Percentiles rank a stretch among this genome's conserved stretches.
These are phyloP conservation scores for Cheirogaleus major DNA, from an alignment of 2,797 vertebrate genomes.

Conservation along the genomic window DNA sequence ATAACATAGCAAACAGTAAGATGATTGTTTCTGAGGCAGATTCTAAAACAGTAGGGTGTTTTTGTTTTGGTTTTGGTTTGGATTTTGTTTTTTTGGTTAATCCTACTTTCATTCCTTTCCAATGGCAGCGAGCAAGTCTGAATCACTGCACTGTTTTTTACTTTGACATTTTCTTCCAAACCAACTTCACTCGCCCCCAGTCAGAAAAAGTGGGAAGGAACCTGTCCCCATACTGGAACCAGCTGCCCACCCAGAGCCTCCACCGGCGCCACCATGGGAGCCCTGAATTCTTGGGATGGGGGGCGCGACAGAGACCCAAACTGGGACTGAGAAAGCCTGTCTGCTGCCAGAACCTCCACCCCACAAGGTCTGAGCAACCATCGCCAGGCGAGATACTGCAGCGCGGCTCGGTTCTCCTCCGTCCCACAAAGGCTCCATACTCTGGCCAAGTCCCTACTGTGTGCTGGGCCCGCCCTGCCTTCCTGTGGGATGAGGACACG, in stretches of 20 bases:
- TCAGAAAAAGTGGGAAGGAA: constrained; percentile 14
- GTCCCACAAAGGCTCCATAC: not conserved
- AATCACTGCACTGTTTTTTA: constrained; percentile 11
- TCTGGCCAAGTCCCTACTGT: not conserved
- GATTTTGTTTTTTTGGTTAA: constrained; percentile 58
- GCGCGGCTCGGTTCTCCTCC: not conserved
- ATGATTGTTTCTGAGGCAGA: constrained; percentile 49
- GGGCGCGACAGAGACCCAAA: not conserved
- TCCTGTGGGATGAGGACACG: no score
- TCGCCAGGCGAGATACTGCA: not conserved
- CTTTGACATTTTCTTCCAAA: constrained; percentile 52
- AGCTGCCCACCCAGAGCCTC: constrained; percentile 4
- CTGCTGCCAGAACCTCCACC: not conserved
- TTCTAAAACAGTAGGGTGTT: constrained; percentile 63
- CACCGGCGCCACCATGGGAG: not conserved
- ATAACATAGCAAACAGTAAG: constrained; percentile 46
- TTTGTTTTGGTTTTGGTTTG: constrained; percentile 59
- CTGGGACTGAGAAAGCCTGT: no score
- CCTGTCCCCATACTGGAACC: not conserved
- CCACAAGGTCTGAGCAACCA: not conserved
- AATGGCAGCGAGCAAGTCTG: constrained; percentile 64
- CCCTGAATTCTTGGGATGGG: not conserved
- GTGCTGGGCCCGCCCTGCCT: not conserved
- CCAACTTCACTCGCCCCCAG: not conserved
- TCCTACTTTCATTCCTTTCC: constrained; percentile 79